Base-by-base conservation (phyloP, 2,797 vertebrate genomes). In the Pipistrellus pygmaeus region DNA sequence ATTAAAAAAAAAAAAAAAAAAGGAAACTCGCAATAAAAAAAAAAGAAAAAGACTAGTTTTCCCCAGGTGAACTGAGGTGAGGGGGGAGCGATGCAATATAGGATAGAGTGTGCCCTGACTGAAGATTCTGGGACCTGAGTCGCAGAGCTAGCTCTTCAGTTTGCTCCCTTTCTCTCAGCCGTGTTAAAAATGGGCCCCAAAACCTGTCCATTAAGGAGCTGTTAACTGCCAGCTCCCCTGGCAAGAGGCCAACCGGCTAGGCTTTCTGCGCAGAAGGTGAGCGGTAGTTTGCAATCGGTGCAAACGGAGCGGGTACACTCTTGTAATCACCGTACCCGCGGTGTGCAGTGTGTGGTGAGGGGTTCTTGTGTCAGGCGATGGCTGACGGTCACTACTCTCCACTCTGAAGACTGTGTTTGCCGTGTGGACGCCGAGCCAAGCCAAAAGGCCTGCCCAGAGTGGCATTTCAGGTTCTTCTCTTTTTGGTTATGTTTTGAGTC, bases 391-490 rank as follows among this genome's bases (percentile, higher is more conserved):
- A 21, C 11, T 3, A 3, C 32, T 25, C 35, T 87, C 15, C 15
- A 2, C 69, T 46, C 75, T 27, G 35, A 72, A 88, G 76, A 30
- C 4, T 57, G 57, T 8, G 30, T 84, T 71, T 86, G 53, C 68
- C 46, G 1, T 11, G 41, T 25, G 46, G 66, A n/a, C 12, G 1
- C 35, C 6, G 55, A 90, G 68, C 4, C 81, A 44, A 71, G 68
- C 4, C 81, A 44, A 71, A 78, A 78, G 38, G 64, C 85, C 72
- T 7, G 44, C 76, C n/a, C 27, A 20, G 8, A 46, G 78, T 57
- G 15, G 55, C 68, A 77, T 44, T 66, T 84, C 77, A 75, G 14
- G 66, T n/a, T 92, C 60, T 94, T 92, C 68, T 95, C 73, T n/a
- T 85, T 60, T 76, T 53, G 81, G 27, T 55, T 41, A 9, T 60